These are phyloP conservation scores for Tinea semifulvella DNA, from an alignment of 2,888 invertebrate species.

Conservation along the genomic window DNA sequence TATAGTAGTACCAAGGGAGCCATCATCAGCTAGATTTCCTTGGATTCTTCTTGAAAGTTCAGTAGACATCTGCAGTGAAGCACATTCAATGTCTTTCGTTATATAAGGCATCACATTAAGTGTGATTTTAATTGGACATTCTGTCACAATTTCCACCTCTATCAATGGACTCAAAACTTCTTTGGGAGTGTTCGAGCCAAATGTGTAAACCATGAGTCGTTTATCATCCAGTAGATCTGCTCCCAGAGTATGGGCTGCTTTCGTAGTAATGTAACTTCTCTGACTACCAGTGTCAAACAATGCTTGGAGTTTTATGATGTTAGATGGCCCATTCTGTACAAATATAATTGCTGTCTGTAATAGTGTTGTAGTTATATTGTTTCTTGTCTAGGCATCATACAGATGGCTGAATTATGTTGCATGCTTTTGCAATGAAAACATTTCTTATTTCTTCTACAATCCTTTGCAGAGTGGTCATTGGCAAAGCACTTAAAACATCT, in stretches of 20 bases:
- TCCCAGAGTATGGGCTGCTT: too few species aligned
- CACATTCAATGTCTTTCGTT: neutral
- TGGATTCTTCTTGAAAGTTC: neutral
- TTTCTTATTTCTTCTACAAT: neutral
- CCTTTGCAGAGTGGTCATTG: neutral
- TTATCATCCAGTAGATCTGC: too few species aligned
- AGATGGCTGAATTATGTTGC: conserved; percentile 3
- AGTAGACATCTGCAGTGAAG: neutral
- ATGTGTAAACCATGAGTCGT: neutral
- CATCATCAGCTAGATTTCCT: conserved; percentile 12
- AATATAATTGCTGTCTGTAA: too few species aligned
- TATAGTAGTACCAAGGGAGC: conserved; percentile 5
- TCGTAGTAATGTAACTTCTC: conserved; percentile 15
- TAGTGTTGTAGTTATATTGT: too few species aligned
- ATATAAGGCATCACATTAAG: conserved; percentile 15
- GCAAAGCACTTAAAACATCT: conserved; percentile 1
- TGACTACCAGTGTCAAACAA: conserved; percentile 16
- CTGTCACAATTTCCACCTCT: neutral
- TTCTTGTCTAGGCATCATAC: too few species aligned
- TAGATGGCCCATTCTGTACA: too few species aligned
- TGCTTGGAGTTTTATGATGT: too few species aligned
- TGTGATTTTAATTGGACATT: neutral
- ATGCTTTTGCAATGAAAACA: conserved; percentile 8
- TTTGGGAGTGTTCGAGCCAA: neutral
- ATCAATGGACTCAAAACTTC: conserved; percentile 6